These are phyloP conservation scores for Cotesia congregata DNA, from an alignment of 2,888 invertebrate species.

Conservation along the genomic window DNA sequence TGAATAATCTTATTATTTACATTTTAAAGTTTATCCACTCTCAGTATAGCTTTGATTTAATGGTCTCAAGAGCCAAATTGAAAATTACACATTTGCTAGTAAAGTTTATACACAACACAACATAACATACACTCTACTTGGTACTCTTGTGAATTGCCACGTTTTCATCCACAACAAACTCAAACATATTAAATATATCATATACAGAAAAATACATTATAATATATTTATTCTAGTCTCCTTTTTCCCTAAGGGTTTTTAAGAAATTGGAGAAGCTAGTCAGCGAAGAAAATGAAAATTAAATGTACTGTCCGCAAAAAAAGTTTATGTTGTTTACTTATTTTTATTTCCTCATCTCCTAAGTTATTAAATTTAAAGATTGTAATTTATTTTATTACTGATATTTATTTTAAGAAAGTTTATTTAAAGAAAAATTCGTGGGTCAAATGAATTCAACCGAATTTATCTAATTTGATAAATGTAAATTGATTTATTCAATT, in stretches of 20 bases:
- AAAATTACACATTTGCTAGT: slow-evolving; percentile 10
- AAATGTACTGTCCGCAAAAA: slow-evolving; percentile 47
- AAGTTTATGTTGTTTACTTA: slow-evolving; percentile 1
- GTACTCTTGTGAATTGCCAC: slow-evolving; percentile 31
- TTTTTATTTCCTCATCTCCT: background rate
- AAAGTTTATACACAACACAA: background rate
- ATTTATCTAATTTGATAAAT: too few relatives aligned
- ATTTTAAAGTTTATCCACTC: background rate
- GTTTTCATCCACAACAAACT: slow-evolving; percentile 40
- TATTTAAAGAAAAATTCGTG: too few relatives aligned
- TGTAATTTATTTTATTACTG: too few relatives aligned
- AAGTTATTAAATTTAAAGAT: background rate
- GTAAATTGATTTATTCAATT: too few relatives aligned
- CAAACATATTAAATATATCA: background rate
- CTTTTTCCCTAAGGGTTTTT: slow-evolving; percentile 38
- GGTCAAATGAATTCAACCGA: too few relatives aligned
- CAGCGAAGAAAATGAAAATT: slow-evolving; percentile 47
- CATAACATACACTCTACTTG: background rate
- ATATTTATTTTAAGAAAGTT: too few relatives aligned
- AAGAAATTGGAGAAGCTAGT: slow-evolving; percentile 48
- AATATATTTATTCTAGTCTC: slow-evolving; percentile 38
- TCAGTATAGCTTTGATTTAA: background rate
- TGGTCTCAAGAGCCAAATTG: slow-evolving; percentile 3
- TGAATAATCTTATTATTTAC: background rate
- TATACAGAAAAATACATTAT: slow-evolving; percentile 14